Percentiles rank a stretch among this genome's conserved stretches.
These are phyloP conservation scores for Druceiella hillmani DNA, from an alignment of 2,888 invertebrate species.

Conservation along the genomic window DNA sequence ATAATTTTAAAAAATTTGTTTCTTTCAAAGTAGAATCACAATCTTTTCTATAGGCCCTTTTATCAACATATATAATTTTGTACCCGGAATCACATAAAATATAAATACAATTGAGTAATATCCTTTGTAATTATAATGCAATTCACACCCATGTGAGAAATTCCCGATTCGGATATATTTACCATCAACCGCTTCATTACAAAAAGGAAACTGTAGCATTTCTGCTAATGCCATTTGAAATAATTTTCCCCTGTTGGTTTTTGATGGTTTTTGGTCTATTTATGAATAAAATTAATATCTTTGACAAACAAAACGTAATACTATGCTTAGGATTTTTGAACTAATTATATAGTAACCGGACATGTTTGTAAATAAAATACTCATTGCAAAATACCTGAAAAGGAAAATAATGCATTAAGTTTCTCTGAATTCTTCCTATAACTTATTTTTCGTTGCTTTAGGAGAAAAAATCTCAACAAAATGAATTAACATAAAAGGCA, in stretches of 20 bases:
- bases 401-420: no score
- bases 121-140: conserved; percentile 14
- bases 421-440: conserved; percentile 7
- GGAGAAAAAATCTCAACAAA: conserved; percentile 12
- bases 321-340: conserved; percentile 11
- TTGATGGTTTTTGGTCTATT: no score
- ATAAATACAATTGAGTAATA: conserved; percentile 12
- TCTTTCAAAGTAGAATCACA: conserved; percentile 12
- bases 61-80: no score
- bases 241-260: conserved; percentile 6
- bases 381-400: conserved; percentile 14
- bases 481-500: conserved; percentile 14
- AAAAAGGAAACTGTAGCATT: conserved; percentile 9
- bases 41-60: no score
- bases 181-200: conserved; percentile 6
- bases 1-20: conserved; percentile 12
- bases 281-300: conserved; percentile 11
- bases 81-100: conserved; percentile 12
- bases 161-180: conserved; percentile 12
- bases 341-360: conserved; percentile 15
- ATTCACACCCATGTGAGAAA: conserved; percentile 9
- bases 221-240: conserved; percentile 7
- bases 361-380: conserved; percentile 12
- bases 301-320: no score
- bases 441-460: conserved; percentile 12